phyloP scores from a whole-genome alignment of 2,113 vertebrate genomes.

The Lycaon pictus region DNA sequence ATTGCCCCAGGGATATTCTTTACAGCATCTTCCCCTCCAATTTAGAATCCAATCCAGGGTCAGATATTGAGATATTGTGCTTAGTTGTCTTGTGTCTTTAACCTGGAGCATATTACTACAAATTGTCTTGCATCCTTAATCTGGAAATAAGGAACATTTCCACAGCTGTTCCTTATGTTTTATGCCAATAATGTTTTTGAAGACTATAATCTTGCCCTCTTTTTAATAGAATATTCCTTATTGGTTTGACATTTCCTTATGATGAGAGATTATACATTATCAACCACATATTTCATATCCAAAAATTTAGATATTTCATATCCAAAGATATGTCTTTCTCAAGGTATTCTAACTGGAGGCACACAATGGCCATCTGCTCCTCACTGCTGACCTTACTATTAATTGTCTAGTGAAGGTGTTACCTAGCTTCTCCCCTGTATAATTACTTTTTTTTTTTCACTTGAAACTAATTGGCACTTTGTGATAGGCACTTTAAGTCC shows the following conservation, averaged over 20 bases:
- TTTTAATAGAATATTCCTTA: not conserved
- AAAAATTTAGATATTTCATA: no score
- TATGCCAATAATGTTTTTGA: not conserved
- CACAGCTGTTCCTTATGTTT: not conserved
- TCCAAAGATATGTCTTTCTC: not conserved
- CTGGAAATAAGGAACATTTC: not conserved
- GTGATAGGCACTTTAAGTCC: not conserved
- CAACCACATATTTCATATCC: not conserved
- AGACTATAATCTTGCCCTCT: not conserved
- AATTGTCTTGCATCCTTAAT: not conserved
- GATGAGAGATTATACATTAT: not conserved
- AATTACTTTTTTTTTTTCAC: slow-evolving; percentile 32
- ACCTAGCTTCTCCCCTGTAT: not conserved
- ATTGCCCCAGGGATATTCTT: not conserved
- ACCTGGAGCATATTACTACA: not conserved
- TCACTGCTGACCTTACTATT: not conserved
- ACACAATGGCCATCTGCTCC: not conserved
- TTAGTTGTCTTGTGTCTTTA: not conserved
- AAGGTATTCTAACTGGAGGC: not conserved
- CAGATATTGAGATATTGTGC: not conserved
- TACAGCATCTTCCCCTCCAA: not conserved
- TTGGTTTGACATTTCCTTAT: not conserved
- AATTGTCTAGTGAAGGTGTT: not conserved
- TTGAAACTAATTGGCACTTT: slow-evolving; percentile 50
- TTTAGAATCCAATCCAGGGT: not conserved